A percentile compares a stretch with the other conserved stretches of the same genome.
These are phyloP conservation scores for Hemitrygon akajei DNA, from an alignment of 2,797 vertebrate species.

Conservation along the genomic window DNA sequence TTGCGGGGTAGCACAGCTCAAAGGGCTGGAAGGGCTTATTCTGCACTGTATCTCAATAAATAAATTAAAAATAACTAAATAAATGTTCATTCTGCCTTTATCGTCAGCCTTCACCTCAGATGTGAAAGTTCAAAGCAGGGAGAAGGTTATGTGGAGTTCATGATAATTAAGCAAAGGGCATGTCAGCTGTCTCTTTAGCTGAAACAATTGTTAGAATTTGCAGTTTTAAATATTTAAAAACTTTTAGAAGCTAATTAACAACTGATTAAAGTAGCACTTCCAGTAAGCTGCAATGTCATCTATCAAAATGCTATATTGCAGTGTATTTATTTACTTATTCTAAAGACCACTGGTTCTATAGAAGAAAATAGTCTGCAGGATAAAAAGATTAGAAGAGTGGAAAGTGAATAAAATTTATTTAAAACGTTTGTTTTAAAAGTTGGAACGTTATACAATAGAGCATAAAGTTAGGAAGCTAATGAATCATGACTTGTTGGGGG, in stretches of 20 bases:
- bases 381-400: background rate
- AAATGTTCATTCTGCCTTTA: background rate
- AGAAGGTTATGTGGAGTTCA: background rate
- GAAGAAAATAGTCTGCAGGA: no score
- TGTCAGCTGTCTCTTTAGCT: background rate
- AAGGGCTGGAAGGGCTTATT: no score
- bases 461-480: background rate
- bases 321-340: background rate
- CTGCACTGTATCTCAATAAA: no score
- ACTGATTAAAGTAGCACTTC: background rate
- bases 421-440: background rate
- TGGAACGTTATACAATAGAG: background rate
- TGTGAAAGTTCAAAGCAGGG: background rate
- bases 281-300: background rate
- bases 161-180: background rate
- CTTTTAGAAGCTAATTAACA: background rate
- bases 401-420: background rate
- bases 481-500: background rate
- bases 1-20: no score
- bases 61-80: no score
- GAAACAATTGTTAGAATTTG: background rate
- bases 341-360: background rate
- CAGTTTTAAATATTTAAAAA: background rate
- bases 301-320: background rate
- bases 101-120: background rate